Conservation (phyloP, 2,113 vertebrate genomes). For the Eudyptes chrysolophus region DNA sequence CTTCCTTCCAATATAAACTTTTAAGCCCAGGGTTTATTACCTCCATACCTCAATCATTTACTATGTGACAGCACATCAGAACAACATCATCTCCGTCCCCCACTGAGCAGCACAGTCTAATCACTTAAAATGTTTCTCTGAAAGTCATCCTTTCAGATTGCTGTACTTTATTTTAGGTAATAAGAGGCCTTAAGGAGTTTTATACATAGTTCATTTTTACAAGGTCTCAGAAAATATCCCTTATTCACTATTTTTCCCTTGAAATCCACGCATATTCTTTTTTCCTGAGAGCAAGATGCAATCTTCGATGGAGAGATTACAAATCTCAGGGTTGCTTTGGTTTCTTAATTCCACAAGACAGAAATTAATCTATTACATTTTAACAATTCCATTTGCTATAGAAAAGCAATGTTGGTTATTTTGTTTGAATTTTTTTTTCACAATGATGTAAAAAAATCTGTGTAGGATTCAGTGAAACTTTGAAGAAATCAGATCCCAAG, state of each 20-base stretch:
- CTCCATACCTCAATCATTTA: background rate
- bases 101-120: background rate
- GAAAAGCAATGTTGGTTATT: background rate
- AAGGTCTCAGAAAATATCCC: background rate
- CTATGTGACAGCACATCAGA: background rate
- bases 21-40: conserved; percentile 1
- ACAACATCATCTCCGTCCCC: background rate
- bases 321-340: background rate
- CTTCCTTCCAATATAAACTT: conserved; percentile 1
- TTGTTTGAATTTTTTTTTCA: background rate
- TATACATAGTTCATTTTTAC: background rate
- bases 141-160: background rate
- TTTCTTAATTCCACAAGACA: background rate
- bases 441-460: background rate
- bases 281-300: background rate
- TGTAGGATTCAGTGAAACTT: background rate
- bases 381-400: background rate
- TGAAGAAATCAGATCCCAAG: background rate
- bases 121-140: background rate
- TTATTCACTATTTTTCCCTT: background rate
- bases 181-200: background rate
- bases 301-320: background rate
- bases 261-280: background rate
- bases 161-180: conserved; percentile 6
- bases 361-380: background rate